phyloP scores from a whole-genome alignment of 2,113 vertebrate genomes.

The Mustelus asterias region DNA sequence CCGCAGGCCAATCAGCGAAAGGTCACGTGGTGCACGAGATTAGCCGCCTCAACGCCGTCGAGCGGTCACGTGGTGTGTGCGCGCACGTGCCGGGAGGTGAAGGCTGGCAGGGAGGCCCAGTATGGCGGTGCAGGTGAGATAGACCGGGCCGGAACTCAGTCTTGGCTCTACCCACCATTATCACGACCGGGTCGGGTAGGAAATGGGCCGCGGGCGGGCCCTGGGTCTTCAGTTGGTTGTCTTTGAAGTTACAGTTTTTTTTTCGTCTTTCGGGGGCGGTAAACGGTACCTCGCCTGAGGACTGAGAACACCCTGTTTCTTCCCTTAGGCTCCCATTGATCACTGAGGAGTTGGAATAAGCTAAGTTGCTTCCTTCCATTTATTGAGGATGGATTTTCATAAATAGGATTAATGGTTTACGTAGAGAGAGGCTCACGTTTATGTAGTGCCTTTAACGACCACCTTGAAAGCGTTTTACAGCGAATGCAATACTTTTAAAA shows the following conservation, averaged over 20 bases:
- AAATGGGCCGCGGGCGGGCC: background rate
- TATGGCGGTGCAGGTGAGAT: background rate
- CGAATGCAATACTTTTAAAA: background rate
- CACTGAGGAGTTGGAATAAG: background rate
- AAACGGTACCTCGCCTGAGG: background rate
- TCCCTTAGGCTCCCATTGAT: background rate
- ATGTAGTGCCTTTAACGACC: background rate
- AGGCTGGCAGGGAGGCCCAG: background rate
- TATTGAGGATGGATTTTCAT: background rate
- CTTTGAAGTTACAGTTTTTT: background rate
- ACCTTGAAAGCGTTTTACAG: background rate
- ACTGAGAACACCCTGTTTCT: background rate
- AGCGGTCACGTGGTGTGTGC: background rate
- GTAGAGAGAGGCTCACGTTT: background rate
- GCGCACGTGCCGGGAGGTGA: background rate
- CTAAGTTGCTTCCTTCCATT: background rate
- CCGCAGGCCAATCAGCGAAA: too few species aligned
- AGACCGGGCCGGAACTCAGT: background rate
- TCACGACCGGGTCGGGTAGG: background rate
- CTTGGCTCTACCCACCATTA: too few species aligned
- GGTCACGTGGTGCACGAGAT: background rate
- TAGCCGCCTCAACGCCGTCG: background rate
- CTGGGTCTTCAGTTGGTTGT: background rate
- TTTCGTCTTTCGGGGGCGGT: background rate
- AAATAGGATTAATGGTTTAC: background rate